Percentiles rank a stretch among this genome's conserved stretches.
Conservation (phyloP, 2,888 invertebrate genomes). For the Tachina lurida region DNA sequence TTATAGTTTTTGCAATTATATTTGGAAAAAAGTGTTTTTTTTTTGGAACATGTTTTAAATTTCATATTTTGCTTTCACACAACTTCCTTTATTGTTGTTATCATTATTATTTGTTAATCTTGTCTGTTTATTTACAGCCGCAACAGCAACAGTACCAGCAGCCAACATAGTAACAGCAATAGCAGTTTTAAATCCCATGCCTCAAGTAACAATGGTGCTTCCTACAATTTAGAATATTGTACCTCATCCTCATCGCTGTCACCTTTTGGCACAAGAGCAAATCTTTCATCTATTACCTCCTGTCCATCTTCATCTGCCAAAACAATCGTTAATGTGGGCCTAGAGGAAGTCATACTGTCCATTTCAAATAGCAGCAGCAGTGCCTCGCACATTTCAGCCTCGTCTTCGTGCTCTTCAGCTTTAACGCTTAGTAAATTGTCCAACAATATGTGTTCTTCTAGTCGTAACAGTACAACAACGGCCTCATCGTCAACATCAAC, state of each 20-base stretch:
- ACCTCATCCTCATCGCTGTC: slow-evolving; percentile 72
- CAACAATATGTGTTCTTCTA: slow-evolving; percentile 67
- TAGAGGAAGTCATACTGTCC: slow-evolving; percentile 68
- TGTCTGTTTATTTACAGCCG: slow-evolving; percentile 68
- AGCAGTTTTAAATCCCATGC: slow-evolving; percentile 70
- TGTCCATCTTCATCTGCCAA: slow-evolving; percentile 70
- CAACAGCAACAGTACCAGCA: slow-evolving; percentile 74
- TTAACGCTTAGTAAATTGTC: slow-evolving; percentile 57
- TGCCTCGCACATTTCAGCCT: slow-evolving; percentile 64
- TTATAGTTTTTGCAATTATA: slow-evolving; percentile 58
- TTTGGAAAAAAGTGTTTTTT: slow-evolving; percentile 10
- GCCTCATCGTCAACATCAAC: slow-evolving; percentile 38
- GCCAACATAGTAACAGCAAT: slow-evolving; percentile 71
- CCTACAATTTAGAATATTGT: slow-evolving; percentile 71
- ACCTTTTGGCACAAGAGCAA: slow-evolving; percentile 65
- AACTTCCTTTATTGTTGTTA: slow-evolving; percentile 34
- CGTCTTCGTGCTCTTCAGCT: slow-evolving; percentile 66
- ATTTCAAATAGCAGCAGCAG: slow-evolving; percentile 67
- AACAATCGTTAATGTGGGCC: slow-evolving; percentile 67
- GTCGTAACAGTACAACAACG: slow-evolving; percentile 53
- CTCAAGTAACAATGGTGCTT: slow-evolving; percentile 67
- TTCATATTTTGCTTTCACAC: slow-evolving; percentile 44
- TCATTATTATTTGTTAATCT: neutral
- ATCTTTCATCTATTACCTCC: slow-evolving; percentile 65
- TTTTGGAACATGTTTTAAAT: slow-evolving; percentile 44